Conservation (phyloP, 2,797 vertebrate genomes). For the Sebastes variabilis region DNA sequence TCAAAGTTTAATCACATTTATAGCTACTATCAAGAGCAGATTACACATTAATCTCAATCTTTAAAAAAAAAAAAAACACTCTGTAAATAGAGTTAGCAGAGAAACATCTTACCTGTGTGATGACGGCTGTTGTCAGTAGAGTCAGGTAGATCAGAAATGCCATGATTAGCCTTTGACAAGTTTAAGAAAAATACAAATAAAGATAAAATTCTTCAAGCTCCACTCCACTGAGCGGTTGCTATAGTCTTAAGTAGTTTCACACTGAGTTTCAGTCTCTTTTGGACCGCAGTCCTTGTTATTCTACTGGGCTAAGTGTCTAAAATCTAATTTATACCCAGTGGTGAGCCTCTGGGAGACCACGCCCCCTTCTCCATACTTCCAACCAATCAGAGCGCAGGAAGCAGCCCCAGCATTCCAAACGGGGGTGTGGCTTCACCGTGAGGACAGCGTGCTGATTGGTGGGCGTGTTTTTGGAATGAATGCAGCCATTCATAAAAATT, state of each 20-base stretch:
- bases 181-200: conserved; percentile 7
- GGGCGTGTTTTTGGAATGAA: conserved; percentile 70
- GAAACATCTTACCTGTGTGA: conserved; percentile 68
- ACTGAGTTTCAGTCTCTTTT: not conserved
- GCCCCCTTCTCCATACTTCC: conserved; percentile 36
- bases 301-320: not conserved
- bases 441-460: conserved; percentile 46
- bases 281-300: conserved; percentile 17
- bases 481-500: conserved; percentile 80
- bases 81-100: not conserved
- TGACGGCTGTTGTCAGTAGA: conserved; percentile 68
- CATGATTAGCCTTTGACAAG: conserved; percentile 52
- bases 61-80: not conserved
- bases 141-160: conserved; percentile 54
- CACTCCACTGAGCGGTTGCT: not conserved
- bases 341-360: conserved; percentile 9
- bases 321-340: conserved; percentile 56
- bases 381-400: conserved; percentile 64
- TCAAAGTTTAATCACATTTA: conserved; percentile 4
- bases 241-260: not conserved
- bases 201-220: not conserved
- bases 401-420: conserved; percentile 28
- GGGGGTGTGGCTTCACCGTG: conserved; percentile 60
- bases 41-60: not conserved
- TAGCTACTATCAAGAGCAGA: not conserved